Conservation (phyloP, 2,113 vertebrate genomes). For the Piprites chloris region DNA sequence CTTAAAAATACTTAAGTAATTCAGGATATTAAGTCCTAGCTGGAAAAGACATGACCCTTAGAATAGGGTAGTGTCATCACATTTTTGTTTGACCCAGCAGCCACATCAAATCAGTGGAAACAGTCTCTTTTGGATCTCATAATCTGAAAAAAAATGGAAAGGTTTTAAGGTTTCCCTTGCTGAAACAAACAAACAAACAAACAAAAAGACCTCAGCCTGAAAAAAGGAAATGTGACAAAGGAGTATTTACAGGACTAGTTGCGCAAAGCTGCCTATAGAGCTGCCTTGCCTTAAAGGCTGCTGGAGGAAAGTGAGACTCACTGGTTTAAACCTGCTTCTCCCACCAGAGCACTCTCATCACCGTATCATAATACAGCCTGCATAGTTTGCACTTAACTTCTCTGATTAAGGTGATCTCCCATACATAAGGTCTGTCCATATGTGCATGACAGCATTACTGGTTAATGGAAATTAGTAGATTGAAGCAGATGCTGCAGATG, state of each 20-base stretch:
- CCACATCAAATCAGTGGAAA: background rate
- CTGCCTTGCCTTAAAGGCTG: background rate
- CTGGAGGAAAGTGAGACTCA: background rate
- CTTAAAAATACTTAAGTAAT: background rate
- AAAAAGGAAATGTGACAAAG: background rate
- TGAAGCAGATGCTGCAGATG: background rate
- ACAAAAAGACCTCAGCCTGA: background rate
- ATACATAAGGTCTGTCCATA: background rate
- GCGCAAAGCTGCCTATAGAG: background rate
- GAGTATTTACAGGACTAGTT: background rate
- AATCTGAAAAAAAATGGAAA: background rate
- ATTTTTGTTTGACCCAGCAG: background rate
- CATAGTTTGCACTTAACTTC: background rate
- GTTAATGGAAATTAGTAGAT: background rate
- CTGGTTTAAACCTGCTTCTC: background rate
- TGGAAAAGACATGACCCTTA: background rate
- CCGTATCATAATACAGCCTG: no score
- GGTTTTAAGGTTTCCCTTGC: background rate
- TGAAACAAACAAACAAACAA: background rate
- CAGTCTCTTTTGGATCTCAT: background rate
- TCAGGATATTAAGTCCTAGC: background rate
- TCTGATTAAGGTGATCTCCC: background rate
- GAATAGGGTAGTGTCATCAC: background rate
- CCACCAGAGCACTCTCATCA: background rate
- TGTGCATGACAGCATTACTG: background rate